Evolutionary conservation across 1,140 invertebrate genomes (phyloP), one percentile per base, ranked within the genome.

Genomic region (Myzus persicae): DNA sequence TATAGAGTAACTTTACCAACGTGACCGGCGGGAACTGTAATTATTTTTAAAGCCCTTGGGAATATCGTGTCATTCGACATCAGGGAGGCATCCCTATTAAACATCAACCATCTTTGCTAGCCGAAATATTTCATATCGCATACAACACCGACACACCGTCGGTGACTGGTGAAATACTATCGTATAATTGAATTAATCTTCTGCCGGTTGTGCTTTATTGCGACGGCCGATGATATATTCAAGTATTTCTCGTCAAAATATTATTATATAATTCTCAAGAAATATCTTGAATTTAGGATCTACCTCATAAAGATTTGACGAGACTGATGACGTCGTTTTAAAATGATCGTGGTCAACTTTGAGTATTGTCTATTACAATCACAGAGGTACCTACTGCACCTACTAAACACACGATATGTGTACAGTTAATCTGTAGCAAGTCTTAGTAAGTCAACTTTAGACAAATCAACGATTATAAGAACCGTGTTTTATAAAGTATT

Each of bases 31-130:
- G 42, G 46, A 48, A 48, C 22, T 14, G 24, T 92, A 92, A 92
- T 92, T 82, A 92, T 92, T 92, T 82, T 81, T 92, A 38, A 48
- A 42, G 24, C 90, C 42, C 36, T 92, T 14, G 90, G 76, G 90
- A 92, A 82, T 92, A 82, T 81, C 44, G 22, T 91, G 31, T 92
- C 40, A 82, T 36, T 76, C 31, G 36, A 82, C 90, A 82, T 81
- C 44, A 22, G 42, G 46, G 20, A 81, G 20, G 31, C 20, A 24
- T 91, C 40, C 8, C n/a, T 82, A 82, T 48, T 91, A 91, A 90
- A 11, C 38, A 67, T 59, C 38, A n/a, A 59, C 38, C 26, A 40
- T 90, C 51, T 90, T 31, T 67, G 8, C 38, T 42, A 44, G 31
- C 6, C 24, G 42, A 85, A 85, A 85, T 85, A 85, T 85, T 85